Base-by-base conservation (phyloP, 2,888 invertebrate genomes). In the Calameuta pallipes region DNA sequence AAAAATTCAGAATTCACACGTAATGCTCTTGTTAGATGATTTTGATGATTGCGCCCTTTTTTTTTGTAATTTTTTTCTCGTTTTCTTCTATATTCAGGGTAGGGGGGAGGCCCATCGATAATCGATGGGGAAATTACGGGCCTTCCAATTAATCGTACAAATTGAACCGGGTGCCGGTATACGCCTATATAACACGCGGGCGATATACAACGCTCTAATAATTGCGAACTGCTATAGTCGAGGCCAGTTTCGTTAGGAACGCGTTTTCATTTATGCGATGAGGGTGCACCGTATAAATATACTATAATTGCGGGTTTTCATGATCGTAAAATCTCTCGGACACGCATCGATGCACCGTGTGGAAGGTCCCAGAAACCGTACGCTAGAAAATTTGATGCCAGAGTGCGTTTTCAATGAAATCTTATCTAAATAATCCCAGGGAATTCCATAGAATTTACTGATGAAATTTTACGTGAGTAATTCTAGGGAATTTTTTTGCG, bases 321-420 rank as follows among this genome's bases (percentile, higher is more conserved):
- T 82, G 83, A 84, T 81, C 84, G 83, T 84, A 85, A 85, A 85
- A 76, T 83, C 36, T 68, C 79, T 76, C 80, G 76, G 73, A 70
- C 76, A 23, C 56, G 56, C 56, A 56, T 56, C 23, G 56, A 9
- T 23, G 56, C 56, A 9, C 56, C 56, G 9, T 6, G 9, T 9
- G 56, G 23, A 23, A 23, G 9, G 23, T 56, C 12, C 36, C 36
- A 6, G 9, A 56, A 6, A 23, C 9, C 56, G 2, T 23, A 2
- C 9, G 56, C 9, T 23, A 23, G 56, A 23, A 15, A 56, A 23
- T 56, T 23, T 56, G 2, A 56, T 23, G 6, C 23, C 15, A 2
- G 15, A 0, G 56, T 15, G 6, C 15, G 15, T 9, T 56, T 2
- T 23, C 2, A 56, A 23, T 23, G 23, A 56, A 23, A 56, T 56